A percentile compares a stretch with the other conserved stretches of the same genome.
Conservation (phyloP, 30 jellyfish, hydroid and myxozoan genomes). For the Aurelia aurita region DNA sequence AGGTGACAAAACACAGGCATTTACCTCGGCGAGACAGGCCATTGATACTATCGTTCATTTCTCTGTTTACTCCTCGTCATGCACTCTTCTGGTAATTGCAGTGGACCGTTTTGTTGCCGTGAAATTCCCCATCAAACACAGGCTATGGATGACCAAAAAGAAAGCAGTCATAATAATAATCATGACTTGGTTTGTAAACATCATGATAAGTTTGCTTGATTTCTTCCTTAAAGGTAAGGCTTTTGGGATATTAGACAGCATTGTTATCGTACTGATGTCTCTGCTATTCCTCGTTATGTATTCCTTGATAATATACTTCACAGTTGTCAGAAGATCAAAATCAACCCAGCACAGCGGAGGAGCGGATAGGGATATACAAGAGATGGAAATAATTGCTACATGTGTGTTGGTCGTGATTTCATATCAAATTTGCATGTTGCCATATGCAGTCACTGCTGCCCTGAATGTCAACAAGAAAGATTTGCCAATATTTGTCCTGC, state of each 20-base stretch:
- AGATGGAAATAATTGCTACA: slow-evolving; percentile 4
- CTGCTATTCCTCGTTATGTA: neutral
- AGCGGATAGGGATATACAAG: neutral
- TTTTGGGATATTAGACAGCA: too few relatives aligned
- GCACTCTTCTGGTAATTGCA: neutral
- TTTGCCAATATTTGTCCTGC: too few relatives aligned
- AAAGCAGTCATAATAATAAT: neutral
- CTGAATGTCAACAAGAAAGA: neutral
- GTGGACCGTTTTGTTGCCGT: slow-evolving; percentile 37
- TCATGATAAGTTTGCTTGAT: too few relatives aligned
- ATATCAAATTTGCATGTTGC: slow-evolving; percentile 34
- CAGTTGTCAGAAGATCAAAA: neutral
- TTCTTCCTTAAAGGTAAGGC: too few relatives aligned
- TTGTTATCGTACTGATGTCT: neutral
- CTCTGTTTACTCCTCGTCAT: slow-evolving; percentile 20
- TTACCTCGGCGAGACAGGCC: neutral
- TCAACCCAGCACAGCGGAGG: neutral
- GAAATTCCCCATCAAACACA: slow-evolving; percentile 36
- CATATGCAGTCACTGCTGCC: neutral
- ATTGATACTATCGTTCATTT: neutral
- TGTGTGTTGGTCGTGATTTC: slow-evolving; percentile 21
- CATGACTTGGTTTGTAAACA: neutral
- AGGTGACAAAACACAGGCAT: neutral
- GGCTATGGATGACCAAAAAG: slow-evolving; percentile 44
- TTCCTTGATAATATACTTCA: neutral